These are phyloP conservation scores for Polydrusus cervinus DNA, from an alignment of 2,888 invertebrate species.

Conservation along the genomic window DNA sequence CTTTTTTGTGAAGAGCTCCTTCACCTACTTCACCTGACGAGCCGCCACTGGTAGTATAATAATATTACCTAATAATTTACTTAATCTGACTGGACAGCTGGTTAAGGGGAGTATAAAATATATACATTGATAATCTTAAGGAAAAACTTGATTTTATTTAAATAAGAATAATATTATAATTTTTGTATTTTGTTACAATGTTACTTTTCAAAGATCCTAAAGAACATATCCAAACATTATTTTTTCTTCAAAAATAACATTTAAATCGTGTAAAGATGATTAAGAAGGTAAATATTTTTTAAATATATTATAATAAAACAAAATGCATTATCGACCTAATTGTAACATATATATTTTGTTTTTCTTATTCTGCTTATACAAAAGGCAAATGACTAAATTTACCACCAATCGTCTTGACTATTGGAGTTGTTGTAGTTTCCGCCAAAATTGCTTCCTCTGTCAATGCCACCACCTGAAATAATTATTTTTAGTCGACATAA, in stretches of 20 bases:
- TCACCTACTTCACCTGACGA: too few species aligned
- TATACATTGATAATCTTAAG: neutral
- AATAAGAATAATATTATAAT: conserved; percentile 23
- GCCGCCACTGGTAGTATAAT: neutral
- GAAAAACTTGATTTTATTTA: conserved; percentile 29
- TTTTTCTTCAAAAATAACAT: conserved; percentile 26
- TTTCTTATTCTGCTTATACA: conserved; percentile 36
- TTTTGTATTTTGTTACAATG: conserved; percentile 22
- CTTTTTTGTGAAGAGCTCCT: too few species aligned
- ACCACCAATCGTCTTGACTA: conserved; percentile 70
- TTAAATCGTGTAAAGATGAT: conserved; percentile 28
- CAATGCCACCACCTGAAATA: conserved; percentile 65
- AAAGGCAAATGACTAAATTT: conserved; percentile 33
- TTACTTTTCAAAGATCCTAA: conserved; percentile 24
- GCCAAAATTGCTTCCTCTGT: conserved; percentile 69
- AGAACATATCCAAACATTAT: conserved; percentile 18
- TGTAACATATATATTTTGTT: conserved; percentile 43
- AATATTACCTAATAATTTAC: neutral
- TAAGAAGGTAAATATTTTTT: conserved; percentile 34
- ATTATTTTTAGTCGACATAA: conserved; percentile 32
- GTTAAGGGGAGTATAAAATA: conserved; percentile 2
- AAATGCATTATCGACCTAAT: conserved; percentile 49
- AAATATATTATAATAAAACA: conserved; percentile 43
- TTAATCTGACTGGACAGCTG: neutral
- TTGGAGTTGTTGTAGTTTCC: conserved; percentile 68